Evolutionary conservation across 2,888 invertebrate genomes (phyloP), one percentile per base, ranked within the genome.

Genomic region (Mellilla xanthometata): DNA sequence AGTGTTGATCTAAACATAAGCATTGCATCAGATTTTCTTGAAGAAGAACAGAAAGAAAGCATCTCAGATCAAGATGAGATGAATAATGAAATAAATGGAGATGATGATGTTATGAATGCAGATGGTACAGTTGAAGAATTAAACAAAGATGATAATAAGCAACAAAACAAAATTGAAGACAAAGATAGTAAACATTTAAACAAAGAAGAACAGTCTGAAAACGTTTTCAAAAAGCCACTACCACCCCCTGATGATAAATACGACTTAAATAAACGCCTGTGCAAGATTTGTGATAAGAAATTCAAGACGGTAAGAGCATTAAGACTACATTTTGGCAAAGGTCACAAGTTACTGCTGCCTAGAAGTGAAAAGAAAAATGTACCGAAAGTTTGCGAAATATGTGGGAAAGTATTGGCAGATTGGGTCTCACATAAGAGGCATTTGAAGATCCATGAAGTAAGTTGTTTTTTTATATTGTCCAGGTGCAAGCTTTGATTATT

Each of bases 251-350:
- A 45, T 23, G 26, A 62, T 7, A 63, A 64, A 43, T 79, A 67
- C 43, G 73, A 78, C 51, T 40, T 77, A 9, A 64, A 70, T 1
- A 70, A 72, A 22, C 56, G 50, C 6, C 56, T 63, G 19, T 87
- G 86, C 40, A 73, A 76, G 44, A 59, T 74, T 42, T 87, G 87
- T 44, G 38, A 76, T 1, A 77, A 58, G 36, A 60, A 62, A 12
- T 84, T 72, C 43, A 48, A 53, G 4, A 61, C 35, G 12, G 9
- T 50, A 0, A 58, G 34, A 41, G 60, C 65, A 2, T 42, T 87
- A 5, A 74, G 71, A 34, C 54, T 69, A 10, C 87, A 87, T 58
- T 64, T 69, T 1, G 27, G 40, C 0, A 72, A 54, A 34, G 12
- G 23, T 0, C 86, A 85, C 56, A 60, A 68, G 1, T 56, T 68